A percentile compares a stretch with the other conserved stretches of the same genome.
phyloP scores from a whole-genome alignment of 2,113 vertebrate genomes.

The Romanogobio albipinnatus region DNA sequence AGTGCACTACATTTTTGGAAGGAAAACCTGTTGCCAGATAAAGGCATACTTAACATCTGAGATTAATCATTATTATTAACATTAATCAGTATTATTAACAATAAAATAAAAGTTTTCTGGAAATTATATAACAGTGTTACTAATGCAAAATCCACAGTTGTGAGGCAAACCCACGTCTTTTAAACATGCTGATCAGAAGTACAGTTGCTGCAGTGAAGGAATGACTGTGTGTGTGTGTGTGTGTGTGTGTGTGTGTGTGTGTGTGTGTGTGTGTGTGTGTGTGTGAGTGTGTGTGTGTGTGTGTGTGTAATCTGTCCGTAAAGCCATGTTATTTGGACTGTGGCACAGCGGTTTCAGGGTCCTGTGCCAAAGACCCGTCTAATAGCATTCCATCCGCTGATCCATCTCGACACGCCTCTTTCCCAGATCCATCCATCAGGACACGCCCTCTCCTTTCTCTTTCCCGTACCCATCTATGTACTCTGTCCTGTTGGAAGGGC shows the following conservation, averaged over 20 bases:
- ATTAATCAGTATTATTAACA: neutral
- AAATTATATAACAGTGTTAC: neutral
- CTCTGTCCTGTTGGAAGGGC: slow-evolving; percentile 4
- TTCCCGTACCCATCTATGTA: neutral
- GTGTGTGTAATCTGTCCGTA: slow-evolving; percentile 12
- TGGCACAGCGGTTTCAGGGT: slow-evolving; percentile 20
- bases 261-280: neutral
- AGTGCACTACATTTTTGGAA: neutral
- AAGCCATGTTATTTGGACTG: neutral
- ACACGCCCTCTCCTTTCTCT: neutral
- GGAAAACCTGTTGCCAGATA: too few relatives aligned
- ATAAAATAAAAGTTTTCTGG: neutral
- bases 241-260: neutral
- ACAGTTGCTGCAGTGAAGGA: neutral
- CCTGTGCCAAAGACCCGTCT: slow-evolving; percentile 3
- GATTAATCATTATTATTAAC: neutral
- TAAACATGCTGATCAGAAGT: slow-evolving; percentile 3
- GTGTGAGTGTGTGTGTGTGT: neutral
- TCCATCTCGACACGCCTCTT: neutral
- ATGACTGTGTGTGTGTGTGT: neutral
- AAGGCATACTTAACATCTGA: neutral
- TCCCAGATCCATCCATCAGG: neutral
- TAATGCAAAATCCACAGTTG: neutral
- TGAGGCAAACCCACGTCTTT: neutral
- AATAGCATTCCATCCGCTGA: slow-evolving; percentile 18